Evolutionary conservation across 2,888 invertebrate genomes (phyloP).

Genomic region (Cremastinae sp.): DNA sequence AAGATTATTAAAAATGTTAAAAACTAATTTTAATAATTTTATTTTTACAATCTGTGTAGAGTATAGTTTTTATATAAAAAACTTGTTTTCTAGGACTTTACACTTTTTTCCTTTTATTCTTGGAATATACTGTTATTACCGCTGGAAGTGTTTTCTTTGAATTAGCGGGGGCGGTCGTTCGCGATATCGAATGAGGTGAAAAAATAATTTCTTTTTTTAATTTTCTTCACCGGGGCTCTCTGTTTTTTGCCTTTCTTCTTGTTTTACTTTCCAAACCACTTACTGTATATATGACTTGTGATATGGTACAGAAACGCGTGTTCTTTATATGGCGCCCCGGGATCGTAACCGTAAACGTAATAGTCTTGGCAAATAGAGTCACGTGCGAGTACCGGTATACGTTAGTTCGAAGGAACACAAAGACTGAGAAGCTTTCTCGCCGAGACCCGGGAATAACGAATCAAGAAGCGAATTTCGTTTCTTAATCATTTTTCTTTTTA

Average conservation of each 20-base stretch:
- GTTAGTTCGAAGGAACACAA: slow-evolving; percentile 3
- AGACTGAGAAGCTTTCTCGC: slow-evolving; percentile 23
- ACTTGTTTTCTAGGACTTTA: too few species aligned
- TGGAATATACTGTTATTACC: too few species aligned
- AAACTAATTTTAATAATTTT: too few species aligned
- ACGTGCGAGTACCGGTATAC: slow-evolving; percentile 59
- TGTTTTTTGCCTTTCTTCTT: not conserved
- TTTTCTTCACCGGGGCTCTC: slow-evolving; percentile 5
- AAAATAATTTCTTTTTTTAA: slow-evolving; percentile 8
- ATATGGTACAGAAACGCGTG: slow-evolving; percentile 20
- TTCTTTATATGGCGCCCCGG: slow-evolving; percentile 36
- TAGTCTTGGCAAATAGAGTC: slow-evolving; percentile 66
- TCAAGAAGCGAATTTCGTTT: not conserved
- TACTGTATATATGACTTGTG: slow-evolving; percentile 11
- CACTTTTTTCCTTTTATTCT: too few species aligned
- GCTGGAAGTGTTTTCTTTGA: not conserved
- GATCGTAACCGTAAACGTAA: slow-evolving; percentile 63
- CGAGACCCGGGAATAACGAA: slow-evolving; percentile 1
- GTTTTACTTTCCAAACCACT: slow-evolving; percentile 16
- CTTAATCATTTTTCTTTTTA: not conserved
- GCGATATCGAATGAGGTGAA: not conserved
- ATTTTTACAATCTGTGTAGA: too few species aligned
- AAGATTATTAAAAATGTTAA: too few species aligned
- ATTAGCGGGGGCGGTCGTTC: not conserved
- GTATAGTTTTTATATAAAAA: too few species aligned